Evolutionary conservation across 2,113 vertebrate species (phyloP), one percentile per base, ranked within the genome.

Genomic region (Morphnarchus princeps): DNA sequence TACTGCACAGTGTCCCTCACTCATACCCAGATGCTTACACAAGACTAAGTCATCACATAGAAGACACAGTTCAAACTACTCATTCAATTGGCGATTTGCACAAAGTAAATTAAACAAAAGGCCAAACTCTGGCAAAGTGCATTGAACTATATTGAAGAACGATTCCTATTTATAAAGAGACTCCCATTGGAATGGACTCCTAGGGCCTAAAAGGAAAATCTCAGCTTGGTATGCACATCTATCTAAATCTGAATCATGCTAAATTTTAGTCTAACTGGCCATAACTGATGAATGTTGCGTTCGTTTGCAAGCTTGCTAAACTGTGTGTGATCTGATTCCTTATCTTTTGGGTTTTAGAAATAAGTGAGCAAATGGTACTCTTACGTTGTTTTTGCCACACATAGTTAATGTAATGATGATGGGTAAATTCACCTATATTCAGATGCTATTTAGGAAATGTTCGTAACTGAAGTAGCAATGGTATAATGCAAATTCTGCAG

Each of bases 61-160:
- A 87, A 78, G 79, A 76, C 32, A 63, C 49, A n/a, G 61, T n/a
- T 92, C 59, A 73, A 58, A 86, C 90, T 67, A n/a, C 36, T 84
- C 38, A 50, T 71, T 93, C 40, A 36, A 0, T 8, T 92, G 62
- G 58, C 73, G 87, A 77, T 92, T 90, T 86, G 55, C 77, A 82
- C 65, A 42, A 92, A 88, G 91, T 77, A 59, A 87, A 93, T 90
- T 70, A 80, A 87, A 73, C 57, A 82, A 95, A 93, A 94, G 69
- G 69, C 86, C 80, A 87, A 81, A 85, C 47, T 54, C 66, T 95
- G 67, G 34, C 58, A 74, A 84, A 87, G 72, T 69, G 16, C 69
- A 86, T 82, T 92, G 61, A 80, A 76, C 58, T 73, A 29, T 38
- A 66, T 4, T 54, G 69, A 90, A 83, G 71, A 89, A 55, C 29